These are phyloP conservation scores for Patiria miniata DNA, from an alignment of 35 echinoderm and acorn worm species.

Conservation along the genomic window DNA sequence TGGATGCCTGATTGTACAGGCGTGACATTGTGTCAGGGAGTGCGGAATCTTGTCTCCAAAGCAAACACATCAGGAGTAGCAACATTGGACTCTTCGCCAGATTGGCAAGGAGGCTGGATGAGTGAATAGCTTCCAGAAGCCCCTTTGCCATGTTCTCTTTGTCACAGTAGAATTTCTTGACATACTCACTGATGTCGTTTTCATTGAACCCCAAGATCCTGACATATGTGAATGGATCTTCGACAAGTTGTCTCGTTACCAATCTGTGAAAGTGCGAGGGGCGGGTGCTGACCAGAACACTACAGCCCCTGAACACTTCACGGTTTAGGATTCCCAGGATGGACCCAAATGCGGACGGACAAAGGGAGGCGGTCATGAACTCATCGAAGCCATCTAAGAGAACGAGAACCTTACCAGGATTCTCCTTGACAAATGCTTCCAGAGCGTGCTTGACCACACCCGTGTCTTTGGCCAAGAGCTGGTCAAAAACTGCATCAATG, in stretches of 20 bases:
- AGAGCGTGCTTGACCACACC: background rate
- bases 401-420: background rate
- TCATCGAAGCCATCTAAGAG: slow-evolving; percentile 9
- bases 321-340: background rate
- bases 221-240: background rate
- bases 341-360: background rate
- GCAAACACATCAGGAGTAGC: background rate
- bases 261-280: slow-evolving; percentile 7
- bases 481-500: slow-evolving; percentile 10
- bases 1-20: background rate
- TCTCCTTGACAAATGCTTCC: background rate
- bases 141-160: background rate
- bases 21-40: slow-evolving; percentile 24
- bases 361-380: background rate
- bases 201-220: background rate
- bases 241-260: background rate
- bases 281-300: background rate
- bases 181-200: background rate
- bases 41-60: background rate
- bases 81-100: slow-evolving; percentile 4
- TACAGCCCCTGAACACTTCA: background rate
- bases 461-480: background rate
- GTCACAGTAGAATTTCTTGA: background rate
- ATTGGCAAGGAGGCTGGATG: background rate
- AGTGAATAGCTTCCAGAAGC: background rate